These are phyloP conservation scores for Corvus hawaiiensis DNA, from an alignment of 2,113 vertebrate genomes.

Conservation along the genomic window DNA sequence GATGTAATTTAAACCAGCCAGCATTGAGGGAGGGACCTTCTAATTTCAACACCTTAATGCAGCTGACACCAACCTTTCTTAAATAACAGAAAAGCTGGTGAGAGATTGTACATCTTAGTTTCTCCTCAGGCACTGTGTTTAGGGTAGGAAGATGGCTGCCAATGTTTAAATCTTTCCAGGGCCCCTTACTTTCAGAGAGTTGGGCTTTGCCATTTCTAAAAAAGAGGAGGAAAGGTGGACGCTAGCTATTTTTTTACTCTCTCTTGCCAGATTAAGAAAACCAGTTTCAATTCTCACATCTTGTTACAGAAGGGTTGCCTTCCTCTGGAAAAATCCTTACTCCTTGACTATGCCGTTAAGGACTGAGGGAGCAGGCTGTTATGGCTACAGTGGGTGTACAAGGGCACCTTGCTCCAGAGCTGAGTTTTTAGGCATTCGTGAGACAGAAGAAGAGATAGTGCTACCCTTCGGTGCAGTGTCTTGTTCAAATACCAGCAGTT, in stretches of 20 bases:
- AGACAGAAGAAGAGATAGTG: neutral
- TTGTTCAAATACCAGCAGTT: neutral
- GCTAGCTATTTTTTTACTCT: neutral
- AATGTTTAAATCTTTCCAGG: neutral
- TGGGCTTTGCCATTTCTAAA: neutral
- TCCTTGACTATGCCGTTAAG: accelerated
- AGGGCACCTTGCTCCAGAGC: neutral
- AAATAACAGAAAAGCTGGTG: neutral
- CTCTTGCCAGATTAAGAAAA: neutral
- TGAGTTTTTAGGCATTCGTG: neutral
- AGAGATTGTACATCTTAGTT: neutral
- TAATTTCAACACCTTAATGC: neutral
- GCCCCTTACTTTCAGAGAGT: neutral
- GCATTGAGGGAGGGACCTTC: neutral
- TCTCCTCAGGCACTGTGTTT: neutral
- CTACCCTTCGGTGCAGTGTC: neutral
- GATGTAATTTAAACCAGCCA: neutral
- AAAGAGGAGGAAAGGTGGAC: neutral
- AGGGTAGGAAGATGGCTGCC: neutral
- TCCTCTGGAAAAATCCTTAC: neutral
- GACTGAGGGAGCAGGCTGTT: neutral
- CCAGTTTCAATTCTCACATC: neutral
- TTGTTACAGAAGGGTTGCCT: neutral
- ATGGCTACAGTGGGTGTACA: neutral
- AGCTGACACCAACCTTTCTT: neutral